Evolutionary conservation across 2,113 vertebrate species (phyloP).

Genomic region (Mormoops blainvillei): DNA sequence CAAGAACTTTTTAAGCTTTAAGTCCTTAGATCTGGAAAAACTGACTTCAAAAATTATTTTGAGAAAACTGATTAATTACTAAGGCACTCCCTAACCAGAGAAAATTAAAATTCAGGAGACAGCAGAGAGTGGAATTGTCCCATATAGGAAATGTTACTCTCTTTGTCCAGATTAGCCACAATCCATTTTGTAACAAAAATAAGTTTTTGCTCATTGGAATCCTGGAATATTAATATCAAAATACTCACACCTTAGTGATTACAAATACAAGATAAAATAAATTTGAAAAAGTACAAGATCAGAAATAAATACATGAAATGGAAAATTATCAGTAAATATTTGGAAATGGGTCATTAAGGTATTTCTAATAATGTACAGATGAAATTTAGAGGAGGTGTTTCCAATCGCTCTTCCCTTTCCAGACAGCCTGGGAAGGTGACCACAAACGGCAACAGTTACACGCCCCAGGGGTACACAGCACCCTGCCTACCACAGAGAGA

Average conservation of each 20-base stretch:
- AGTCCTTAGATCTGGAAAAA: background rate
- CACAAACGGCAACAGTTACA: too few relatives aligned
- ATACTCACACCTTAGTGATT: background rate
- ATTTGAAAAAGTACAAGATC: background rate
- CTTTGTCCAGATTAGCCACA: background rate
- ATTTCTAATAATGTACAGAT: background rate
- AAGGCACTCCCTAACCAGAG: background rate
- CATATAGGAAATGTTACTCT: background rate
- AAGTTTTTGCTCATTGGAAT: constrained; percentile 12
- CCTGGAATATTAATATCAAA: background rate
- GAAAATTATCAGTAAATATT: background rate
- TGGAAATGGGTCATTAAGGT: background rate
- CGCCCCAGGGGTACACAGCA: too few relatives aligned
- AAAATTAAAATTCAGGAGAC: background rate
- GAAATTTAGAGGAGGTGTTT: background rate
- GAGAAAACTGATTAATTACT: background rate
- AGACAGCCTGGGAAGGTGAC: background rate
- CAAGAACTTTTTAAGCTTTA: background rate
- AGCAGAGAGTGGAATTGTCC: background rate
- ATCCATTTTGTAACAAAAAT: background rate
- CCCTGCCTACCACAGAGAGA: background rate
- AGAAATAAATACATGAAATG: background rate
- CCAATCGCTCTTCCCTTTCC: background rate
- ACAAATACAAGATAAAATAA: background rate
- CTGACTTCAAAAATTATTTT: background rate